Evolutionary conservation across 2,888 invertebrate genomes (phyloP).

Genomic region (Eudemis profundana): DNA sequence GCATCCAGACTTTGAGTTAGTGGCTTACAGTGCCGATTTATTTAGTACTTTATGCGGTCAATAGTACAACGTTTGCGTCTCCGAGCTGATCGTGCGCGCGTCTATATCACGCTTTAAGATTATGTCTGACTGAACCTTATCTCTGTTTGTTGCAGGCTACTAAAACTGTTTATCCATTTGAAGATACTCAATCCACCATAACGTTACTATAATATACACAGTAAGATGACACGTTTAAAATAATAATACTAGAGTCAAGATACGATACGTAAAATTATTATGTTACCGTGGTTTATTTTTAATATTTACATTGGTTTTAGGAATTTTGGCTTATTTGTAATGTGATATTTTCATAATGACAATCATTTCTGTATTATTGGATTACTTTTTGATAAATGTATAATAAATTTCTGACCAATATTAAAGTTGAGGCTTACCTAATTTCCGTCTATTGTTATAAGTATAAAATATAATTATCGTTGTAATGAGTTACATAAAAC

Average conservation of each 20-base stretch:
- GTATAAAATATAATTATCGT: background rate
- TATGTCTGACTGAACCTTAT: background rate
- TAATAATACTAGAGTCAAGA: conserved; percentile 69
- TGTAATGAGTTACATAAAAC: conserved; percentile 1
- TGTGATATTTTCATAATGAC: conserved; percentile 81
- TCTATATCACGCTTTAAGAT: too few species aligned
- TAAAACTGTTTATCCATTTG: conserved; percentile 50
- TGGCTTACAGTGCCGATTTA: too few species aligned
- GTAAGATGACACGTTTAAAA: conserved; percentile 62
- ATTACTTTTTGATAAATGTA: conserved; percentile 77
- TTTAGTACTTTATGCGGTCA: too few species aligned
- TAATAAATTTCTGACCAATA: conserved; percentile 80
- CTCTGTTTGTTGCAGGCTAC: conserved; percentile 56
- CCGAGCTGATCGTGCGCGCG: too few species aligned
- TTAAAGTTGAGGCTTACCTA: conserved; percentile 64
- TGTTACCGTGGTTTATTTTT: conserved; percentile 76
- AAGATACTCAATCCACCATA: conserved; percentile 57
- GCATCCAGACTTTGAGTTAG: too few species aligned
- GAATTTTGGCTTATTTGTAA: conserved; percentile 80
- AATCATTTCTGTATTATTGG: conserved; percentile 79
- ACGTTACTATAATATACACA: conserved; percentile 55
- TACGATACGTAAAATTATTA: conserved; percentile 72
- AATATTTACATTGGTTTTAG: conserved; percentile 80
- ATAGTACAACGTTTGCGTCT: too few species aligned
- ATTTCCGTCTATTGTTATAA: conserved; percentile 54